These are phyloP conservation scores for Vidua chalybeata DNA, from an alignment of 2,113 vertebrate species.

Conservation along the genomic window DNA sequence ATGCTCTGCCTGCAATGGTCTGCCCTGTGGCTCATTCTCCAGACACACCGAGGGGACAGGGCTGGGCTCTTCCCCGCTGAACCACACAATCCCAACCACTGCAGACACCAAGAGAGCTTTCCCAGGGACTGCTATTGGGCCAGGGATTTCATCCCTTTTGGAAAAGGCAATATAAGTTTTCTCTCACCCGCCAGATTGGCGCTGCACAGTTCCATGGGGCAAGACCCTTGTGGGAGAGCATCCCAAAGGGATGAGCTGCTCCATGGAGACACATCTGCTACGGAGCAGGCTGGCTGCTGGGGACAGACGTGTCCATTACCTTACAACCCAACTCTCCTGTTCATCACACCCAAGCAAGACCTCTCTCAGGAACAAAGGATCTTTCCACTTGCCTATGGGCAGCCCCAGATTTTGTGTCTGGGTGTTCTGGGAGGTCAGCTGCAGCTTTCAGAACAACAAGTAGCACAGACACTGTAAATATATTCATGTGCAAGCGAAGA, in stretches of 20 bases:
- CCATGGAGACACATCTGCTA: neutral
- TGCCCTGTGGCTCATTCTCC: neutral
- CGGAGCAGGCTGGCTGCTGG: fast-evolving
- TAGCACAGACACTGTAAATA: neutral
- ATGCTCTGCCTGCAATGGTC: neutral
- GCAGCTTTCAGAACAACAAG: neutral
- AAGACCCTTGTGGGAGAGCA: neutral
- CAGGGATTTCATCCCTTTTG: neutral
- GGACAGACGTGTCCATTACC: fast-evolving
- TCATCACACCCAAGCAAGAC: neutral
- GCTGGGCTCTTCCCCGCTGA: neutral
- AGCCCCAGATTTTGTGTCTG: conserved; percentile 14
- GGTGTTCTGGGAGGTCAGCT: neutral
- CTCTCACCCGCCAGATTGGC: neutral
- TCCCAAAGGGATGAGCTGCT: neutral
- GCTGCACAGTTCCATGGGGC: fast-evolving
- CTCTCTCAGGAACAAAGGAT: conserved; percentile 9
- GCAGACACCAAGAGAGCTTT: fast-evolving
- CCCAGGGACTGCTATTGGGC: neutral
- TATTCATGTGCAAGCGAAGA: neutral
- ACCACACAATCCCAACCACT: fast-evolving
- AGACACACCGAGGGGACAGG: neutral
- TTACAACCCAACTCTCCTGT: neutral
- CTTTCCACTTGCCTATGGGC: neutral
- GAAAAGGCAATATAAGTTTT: neutral